phyloP scores from a whole-genome alignment of 2,113 vertebrate genomes.

The Pardalotus punctatus region DNA sequence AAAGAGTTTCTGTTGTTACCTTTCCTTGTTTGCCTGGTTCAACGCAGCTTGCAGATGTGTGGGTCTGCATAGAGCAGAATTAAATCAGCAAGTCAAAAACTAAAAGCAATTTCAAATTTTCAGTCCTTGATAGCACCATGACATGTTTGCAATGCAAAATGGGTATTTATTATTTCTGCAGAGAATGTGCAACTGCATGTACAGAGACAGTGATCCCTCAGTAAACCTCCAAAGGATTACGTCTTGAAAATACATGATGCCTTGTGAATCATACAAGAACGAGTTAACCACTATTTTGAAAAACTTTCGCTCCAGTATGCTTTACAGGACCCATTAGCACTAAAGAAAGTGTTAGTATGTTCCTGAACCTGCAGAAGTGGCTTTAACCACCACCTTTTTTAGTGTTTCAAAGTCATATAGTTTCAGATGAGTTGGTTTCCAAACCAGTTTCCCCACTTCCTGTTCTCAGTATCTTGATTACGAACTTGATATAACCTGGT shows the following conservation, averaged over 20 bases:
- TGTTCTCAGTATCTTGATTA: not conserved
- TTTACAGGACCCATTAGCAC: not conserved
- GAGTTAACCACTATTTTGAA: not conserved
- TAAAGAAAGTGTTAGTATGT: not conserved
- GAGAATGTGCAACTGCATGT: not conserved
- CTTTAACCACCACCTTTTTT: not conserved
- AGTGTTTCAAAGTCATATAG: not conserved
- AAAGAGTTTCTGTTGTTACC: not conserved
- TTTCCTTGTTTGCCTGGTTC: not conserved
- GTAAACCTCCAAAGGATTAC: not conserved
- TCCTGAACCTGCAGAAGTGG: not conserved
- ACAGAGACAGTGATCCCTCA: not conserved
- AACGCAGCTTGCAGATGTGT: not conserved
- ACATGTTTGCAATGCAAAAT: not conserved
- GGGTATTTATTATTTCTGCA: not conserved
- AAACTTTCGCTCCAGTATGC: not conserved
- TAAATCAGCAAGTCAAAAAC: not conserved
- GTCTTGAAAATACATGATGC: not conserved
- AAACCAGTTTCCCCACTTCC: not conserved
- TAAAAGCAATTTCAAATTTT: not conserved
- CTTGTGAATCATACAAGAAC: not conserved
- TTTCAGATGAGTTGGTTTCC: not conserved
- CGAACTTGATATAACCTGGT: not conserved
- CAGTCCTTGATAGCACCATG: not conserved
- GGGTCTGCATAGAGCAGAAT: not conserved